Percentiles rank a stretch among this genome's conserved stretches.
These are phyloP conservation scores for Bradypodion ventrale DNA, from an alignment of 2,797 vertebrate genomes.

Conservation along the genomic window DNA sequence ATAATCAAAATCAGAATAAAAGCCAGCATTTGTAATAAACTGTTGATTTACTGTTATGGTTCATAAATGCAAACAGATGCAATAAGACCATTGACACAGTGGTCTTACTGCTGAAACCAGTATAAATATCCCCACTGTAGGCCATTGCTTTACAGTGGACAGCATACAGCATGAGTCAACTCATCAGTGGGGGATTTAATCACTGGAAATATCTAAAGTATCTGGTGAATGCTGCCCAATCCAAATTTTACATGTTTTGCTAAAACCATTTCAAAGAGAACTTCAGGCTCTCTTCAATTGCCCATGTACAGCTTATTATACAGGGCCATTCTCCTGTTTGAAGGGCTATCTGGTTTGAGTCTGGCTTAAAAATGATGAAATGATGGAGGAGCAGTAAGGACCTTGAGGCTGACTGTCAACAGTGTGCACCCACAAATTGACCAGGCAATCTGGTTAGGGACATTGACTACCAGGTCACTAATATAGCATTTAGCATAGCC, in stretches of 20 bases:
- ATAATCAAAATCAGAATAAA: conserved; percentile 31
- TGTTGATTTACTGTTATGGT: conserved; percentile 14
- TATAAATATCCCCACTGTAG: not conserved
- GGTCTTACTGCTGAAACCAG: not conserved
- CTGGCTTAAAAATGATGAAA: not conserved
- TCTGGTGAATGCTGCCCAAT: not conserved
- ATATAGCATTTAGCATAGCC: too few species aligned
- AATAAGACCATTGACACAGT: not conserved
- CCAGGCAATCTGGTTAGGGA: not conserved
- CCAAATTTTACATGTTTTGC: not conserved
- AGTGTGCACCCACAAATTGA: not conserved
- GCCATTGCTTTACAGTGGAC: too few species aligned
- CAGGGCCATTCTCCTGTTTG: not conserved
- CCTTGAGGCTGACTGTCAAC: not conserved
- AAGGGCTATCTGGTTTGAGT: not conserved
- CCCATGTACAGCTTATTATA: too few species aligned
- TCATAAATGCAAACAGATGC: not conserved
- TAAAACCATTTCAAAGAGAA: not conserved
- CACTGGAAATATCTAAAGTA: not conserved
- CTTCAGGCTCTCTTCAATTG: not conserved
- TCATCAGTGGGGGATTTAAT: not conserved
- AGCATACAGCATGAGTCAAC: not conserved
- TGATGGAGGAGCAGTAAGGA: not conserved
- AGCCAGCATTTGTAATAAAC: conserved; percentile 23
- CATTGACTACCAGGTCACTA: not conserved